phyloP scores from a whole-genome alignment of 92 coral and sea anemone species.

The Galaxea fascicularis region DNA sequence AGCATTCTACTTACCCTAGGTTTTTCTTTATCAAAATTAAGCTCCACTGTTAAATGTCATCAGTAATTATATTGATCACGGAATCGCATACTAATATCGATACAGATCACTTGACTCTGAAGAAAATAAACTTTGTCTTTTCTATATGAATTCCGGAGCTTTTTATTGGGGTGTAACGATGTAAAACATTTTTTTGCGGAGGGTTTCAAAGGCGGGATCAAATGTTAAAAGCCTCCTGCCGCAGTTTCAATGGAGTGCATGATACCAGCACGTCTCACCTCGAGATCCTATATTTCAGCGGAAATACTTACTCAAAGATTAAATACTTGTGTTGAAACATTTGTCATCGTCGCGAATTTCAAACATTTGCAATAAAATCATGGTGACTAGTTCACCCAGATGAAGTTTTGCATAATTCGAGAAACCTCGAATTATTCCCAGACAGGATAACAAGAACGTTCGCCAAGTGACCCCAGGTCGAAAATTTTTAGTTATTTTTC shows the following conservation, averaged over 20 bases:
- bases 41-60: neutral
- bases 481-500: no score
- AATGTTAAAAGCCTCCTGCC: neutral
- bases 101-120: neutral
- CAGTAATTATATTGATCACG: neutral
- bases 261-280: neutral
- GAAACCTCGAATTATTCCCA: no score
- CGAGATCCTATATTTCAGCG: no score
- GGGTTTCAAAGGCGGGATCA: neutral
- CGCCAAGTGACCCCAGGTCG: no score
- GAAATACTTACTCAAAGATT: no score
- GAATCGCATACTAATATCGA: neutral
- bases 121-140: no score
- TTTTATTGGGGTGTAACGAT: neutral
- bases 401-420: no score
- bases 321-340: neutral
- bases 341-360: neutral
- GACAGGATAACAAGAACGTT: no score
- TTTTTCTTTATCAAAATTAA: neutral
- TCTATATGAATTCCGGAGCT: neutral
- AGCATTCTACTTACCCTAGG: neutral
- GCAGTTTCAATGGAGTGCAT: neutral
- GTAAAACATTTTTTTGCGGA: no score
- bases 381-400: no score
- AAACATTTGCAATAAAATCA: no score